Percentiles rank a stretch among this genome's conserved stretches.
These are phyloP conservation scores for Ptychadena robeensis DNA, from an alignment of 2,797 vertebrate species.

Conservation along the genomic window DNA sequence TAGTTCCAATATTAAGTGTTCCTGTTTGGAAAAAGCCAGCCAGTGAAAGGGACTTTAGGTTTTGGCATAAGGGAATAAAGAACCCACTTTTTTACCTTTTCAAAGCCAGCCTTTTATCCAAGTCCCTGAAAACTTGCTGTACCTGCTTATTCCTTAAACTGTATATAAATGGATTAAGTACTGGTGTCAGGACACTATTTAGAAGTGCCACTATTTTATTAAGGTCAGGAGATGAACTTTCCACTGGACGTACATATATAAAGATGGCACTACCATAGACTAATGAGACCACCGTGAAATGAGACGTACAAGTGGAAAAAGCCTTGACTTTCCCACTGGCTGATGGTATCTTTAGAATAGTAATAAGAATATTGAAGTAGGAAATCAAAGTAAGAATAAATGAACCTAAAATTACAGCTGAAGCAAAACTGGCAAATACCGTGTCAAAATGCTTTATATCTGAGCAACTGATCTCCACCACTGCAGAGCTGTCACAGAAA, in stretches of 20 bases:
- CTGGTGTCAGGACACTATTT: constrained; percentile 64
- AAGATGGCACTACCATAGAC: constrained; percentile 64
- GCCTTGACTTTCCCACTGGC: constrained; percentile 43
- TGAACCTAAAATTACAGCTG: constrained; percentile 25
- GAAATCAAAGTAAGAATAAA: constrained; percentile 35
- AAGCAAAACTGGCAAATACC: background rate
- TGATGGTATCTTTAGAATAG: constrained; percentile 40
- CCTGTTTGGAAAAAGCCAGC: no score
- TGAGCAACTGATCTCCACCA: constrained; percentile 39
- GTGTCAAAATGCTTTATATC: constrained; percentile 4
- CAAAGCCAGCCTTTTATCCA: background rate
- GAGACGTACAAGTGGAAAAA: constrained; percentile 52
- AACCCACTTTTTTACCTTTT: background rate
- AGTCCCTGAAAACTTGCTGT: constrained; percentile 59
- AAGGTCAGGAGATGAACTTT: constrained; percentile 63
- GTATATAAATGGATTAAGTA: constrained; percentile 67
- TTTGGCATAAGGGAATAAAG: background rate
- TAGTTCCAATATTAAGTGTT: no score
- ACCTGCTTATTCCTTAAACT: constrained; percentile 64
- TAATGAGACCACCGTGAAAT: constrained; percentile 44
- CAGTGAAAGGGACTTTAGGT: background rate
- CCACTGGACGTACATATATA: constrained; percentile 66
- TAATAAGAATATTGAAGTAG: constrained; percentile 31
- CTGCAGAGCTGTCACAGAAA: constrained; percentile 39
- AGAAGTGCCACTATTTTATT: constrained; percentile 65